Percentiles rank a stretch among this genome's conserved stretches.
Conservation (phyloP, 2,888 invertebrate species). For the Zootermopsis nevadensis region DNA sequence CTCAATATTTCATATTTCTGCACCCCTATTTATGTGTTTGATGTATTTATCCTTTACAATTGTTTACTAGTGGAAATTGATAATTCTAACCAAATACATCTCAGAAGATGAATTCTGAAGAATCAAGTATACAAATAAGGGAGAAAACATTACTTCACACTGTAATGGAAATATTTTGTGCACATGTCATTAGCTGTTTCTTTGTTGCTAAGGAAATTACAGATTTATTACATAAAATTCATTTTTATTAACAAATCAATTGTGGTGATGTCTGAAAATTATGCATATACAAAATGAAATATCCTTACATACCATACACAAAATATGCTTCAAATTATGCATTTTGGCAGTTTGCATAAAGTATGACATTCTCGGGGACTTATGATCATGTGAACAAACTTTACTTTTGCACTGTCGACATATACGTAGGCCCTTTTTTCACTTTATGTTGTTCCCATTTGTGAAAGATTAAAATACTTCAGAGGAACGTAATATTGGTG, state of each 20-base stretch:
- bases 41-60: no score
- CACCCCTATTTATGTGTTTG: no score
- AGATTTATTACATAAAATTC: slow-evolving; percentile 46
- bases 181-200: no score
- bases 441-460: slow-evolving; percentile 43
- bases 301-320: slow-evolving; percentile 46
- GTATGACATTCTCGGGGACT: slow-evolving; percentile 31
- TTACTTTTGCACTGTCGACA: neutral
- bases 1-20: no score
- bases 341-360: slow-evolving; percentile 44
- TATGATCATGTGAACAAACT: slow-evolving; percentile 14
- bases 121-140: no score
- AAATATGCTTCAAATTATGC: slow-evolving; percentile 50
- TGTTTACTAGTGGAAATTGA: no score
- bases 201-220: no score
- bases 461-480: slow-evolving; percentile 28
- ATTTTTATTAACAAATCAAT: slow-evolving; percentile 52
- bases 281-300: slow-evolving; percentile 49
- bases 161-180: no score
- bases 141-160: no score
- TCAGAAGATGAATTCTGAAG: no score
- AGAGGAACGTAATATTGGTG: neutral
- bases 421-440: slow-evolving; percentile 39
- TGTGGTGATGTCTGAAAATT: slow-evolving; percentile 45
- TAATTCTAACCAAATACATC: no score